Percentiles rank a stretch among this genome's conserved stretches.
Conservation (phyloP, 2,888 invertebrate genomes). For the Acleris emargana region DNA sequence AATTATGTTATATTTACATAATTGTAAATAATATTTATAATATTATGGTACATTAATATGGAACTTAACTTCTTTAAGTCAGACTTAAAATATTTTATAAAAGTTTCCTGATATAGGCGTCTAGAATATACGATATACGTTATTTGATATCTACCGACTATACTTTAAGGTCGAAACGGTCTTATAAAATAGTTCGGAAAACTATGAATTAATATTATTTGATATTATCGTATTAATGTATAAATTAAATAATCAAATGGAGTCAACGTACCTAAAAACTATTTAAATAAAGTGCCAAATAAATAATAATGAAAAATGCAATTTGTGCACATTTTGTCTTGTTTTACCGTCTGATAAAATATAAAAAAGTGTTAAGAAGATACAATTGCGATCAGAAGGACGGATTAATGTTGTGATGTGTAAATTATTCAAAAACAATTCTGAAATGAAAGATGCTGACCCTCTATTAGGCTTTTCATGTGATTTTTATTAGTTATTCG, state of each 20-base stretch:
- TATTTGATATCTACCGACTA: slow-evolving; percentile 14
- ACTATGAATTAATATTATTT: slow-evolving; percentile 4
- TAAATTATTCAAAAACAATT: too few relatives aligned
- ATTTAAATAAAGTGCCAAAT: slow-evolving; percentile 25
- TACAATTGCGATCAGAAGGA: too few relatives aligned
- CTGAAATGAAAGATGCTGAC: too few relatives aligned
- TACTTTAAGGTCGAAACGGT: slow-evolving; percentile 18
- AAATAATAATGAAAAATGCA: background rate
- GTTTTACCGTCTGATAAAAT: too few relatives aligned
- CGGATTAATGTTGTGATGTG: too few relatives aligned
- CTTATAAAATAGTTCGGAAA: slow-evolving; percentile 13
- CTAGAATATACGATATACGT: slow-evolving; percentile 20
- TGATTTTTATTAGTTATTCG: too few relatives aligned
- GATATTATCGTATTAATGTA: slow-evolving; percentile 17
- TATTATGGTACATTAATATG: too few relatives aligned
- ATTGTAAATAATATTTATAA: slow-evolving; percentile 40
- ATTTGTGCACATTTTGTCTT: too few relatives aligned
- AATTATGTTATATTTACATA: slow-evolving; percentile 18
- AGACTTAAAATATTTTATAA: slow-evolving; percentile 28
- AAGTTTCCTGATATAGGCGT: background rate
- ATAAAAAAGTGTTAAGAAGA: too few relatives aligned
- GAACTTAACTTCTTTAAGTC: slow-evolving; percentile 6
- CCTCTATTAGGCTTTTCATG: too few relatives aligned
- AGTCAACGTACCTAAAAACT: slow-evolving; percentile 35
- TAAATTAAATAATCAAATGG: slow-evolving; percentile 22